Base-by-base conservation (phyloP, 1,140 invertebrate species). In the Achroia grisella region DNA sequence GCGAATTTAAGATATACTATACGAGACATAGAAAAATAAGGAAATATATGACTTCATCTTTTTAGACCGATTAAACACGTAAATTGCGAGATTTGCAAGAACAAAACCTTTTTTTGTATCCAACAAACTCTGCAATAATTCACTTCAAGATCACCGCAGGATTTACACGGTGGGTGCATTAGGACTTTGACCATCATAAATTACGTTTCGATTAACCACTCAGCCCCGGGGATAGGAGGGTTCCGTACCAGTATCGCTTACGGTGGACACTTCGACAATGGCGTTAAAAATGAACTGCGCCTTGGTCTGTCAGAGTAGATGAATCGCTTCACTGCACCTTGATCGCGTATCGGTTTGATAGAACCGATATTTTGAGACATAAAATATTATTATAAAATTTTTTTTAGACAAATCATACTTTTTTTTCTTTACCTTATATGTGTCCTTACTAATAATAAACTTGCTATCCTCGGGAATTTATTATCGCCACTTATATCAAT, bases 251-350 rank as follows among this genome's bases (percentile, higher is more conserved):
- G 54, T 55, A 59, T 55, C 65, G 48, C 44, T 44, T 10, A 30
- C 40, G 35, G 34, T 42, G 62, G 78, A 75, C 72, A 73, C 48
- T 56, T 62, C 56, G 52, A 77, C 75, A 79, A 78, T 67, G 56
- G 55, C 49, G 73, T 81, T 82, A 79, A 82, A 80, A 78, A 80
- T 82, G 78, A 67, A 52, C 54, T 6, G 13, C 12, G 42, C 48
- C 53, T 67, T 56, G 64, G 57, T 37, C 62, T 71, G 71, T 75
- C 74, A 58, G 61, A 40, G 14, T 34, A 56, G 54, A 79, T 82
- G 55, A 61, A 72, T 66, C 64, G 69, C 62, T 66, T 55, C 59
- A 49, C 41, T 65, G 64, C 65, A 63, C 48, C 41, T 52, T 29
- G 45, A 8, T 37, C 10, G 14, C 9, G 13, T 10, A 37, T 17